Evolutionary conservation across 2,888 invertebrate genomes (phyloP).

Genomic region (Cephus spinipes): DNA sequence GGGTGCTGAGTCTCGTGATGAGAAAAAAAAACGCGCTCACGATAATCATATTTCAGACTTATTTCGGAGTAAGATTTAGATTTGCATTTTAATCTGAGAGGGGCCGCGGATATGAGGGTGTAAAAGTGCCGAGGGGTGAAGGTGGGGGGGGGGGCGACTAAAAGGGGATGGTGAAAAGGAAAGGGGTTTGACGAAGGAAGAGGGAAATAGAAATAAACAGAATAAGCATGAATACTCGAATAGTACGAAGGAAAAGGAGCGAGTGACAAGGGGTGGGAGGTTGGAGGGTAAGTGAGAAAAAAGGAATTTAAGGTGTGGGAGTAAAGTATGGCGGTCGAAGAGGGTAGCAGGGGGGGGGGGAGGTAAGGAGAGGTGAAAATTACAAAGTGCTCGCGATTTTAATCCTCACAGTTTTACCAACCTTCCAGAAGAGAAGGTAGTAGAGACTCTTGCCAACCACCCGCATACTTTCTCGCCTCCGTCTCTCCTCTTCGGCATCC

Average conservation of each 20-base stretch:
- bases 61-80: constrained; percentile 51
- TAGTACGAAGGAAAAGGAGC: background rate
- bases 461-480: background rate
- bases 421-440: background rate
- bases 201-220: background rate
- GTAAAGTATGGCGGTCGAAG: background rate
- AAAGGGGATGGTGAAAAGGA: background rate
- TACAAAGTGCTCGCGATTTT: constrained; percentile 54
- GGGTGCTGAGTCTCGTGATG: constrained; percentile 1
- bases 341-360: background rate
- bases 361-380: constrained; percentile 42
- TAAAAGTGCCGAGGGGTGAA: background rate
- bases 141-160: background rate
- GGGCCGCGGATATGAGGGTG: background rate
- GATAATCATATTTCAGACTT: constrained; percentile 57
- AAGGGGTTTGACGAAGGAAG: background rate
- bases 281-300: constrained; percentile 1
- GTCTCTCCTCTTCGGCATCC: constrained; percentile 21
- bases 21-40: constrained; percentile 7
- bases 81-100: constrained; percentile 60
- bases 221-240: background rate
- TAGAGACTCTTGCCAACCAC: background rate
- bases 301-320: background rate
- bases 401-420: constrained; percentile 41
- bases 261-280: background rate